Conservation (phyloP, 2,888 invertebrate genomes). For the Melanotus villosus region DNA sequence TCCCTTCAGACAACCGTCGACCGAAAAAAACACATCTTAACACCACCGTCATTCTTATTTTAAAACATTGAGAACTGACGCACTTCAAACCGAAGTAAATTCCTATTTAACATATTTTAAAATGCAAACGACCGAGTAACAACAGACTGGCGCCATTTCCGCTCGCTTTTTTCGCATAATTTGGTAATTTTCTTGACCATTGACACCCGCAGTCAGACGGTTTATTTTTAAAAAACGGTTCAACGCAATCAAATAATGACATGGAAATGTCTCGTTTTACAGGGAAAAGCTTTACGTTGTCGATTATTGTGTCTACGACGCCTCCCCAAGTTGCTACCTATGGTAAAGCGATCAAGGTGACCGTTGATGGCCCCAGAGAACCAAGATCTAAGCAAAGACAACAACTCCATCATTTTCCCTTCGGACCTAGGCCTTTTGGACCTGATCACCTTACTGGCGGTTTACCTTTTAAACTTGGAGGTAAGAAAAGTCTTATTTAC, state of each 20-base stretch:
- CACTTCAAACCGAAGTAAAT: conserved; percentile 13
- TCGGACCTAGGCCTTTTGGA: conserved; percentile 86
- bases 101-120: conserved; percentile 38
- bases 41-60: conserved; percentile 26
- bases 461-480: conserved; percentile 88
- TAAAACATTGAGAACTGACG: conserved; percentile 27
- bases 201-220: conserved; percentile 39
- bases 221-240: too few species aligned
- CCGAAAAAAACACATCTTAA: conserved; percentile 12
- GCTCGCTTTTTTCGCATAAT: conserved; percentile 46
- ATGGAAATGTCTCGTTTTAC: conserved; percentile 63
- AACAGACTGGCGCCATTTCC: conserved; percentile 39
- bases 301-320: conserved; percentile 93
- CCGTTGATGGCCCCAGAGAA: conserved; percentile 98
- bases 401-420: conserved; percentile 90
- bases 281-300: conserved; percentile 98
- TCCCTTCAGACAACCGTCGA: conserved; percentile 29
- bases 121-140: conserved; percentile 36
- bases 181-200: conserved; percentile 46
- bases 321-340: conserved; percentile 98
- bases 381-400: conserved; percentile 94
- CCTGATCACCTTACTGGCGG: conserved; percentile 85
- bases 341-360: conserved; percentile 98
- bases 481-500: too few species aligned
- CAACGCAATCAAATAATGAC: too few species aligned